Evolutionary conservation across 92 coral and sea anemone genomes (phyloP).

Genomic region (Anthopleura xanthogrammica): DNA sequence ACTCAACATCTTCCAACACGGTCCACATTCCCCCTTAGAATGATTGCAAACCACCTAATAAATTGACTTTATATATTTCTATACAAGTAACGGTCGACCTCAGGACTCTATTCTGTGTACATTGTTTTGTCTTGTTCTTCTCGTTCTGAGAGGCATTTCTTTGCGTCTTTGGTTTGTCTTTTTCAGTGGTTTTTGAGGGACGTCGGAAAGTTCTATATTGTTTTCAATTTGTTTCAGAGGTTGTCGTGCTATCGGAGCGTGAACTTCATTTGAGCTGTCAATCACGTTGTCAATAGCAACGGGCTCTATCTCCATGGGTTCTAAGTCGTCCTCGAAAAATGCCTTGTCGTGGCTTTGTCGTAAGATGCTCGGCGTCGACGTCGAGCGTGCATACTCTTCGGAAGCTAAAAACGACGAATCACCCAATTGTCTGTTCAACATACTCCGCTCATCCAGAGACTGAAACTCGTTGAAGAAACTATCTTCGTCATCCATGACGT

Average conservation of each 20-base stretch:
- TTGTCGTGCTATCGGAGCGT: conserved; percentile 62
- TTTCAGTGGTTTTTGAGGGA: background rate
- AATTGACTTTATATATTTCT: background rate
- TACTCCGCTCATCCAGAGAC: conserved; percentile 41
- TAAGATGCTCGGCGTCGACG: conserved; percentile 83
- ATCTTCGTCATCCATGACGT: conserved; percentile 59
- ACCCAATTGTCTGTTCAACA: conserved; percentile 67
- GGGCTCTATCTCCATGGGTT: conserved; percentile 56
- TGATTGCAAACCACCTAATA: background rate
- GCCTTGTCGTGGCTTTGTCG: conserved; percentile 48
- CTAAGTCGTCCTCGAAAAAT: conserved; percentile 41
- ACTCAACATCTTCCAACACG: background rate
- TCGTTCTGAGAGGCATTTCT: conserved; percentile 36
- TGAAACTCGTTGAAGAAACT: conserved; percentile 48
- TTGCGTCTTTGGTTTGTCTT: conserved; percentile 35
- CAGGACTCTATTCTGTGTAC: background rate
- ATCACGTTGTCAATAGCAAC: conserved; percentile 64
- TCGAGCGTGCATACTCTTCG: conserved; percentile 63
- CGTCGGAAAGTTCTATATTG: conserved; percentile 15
- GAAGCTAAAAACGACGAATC: conserved; percentile 72
- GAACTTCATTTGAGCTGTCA: conserved; percentile 61
- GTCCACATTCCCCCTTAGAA: background rate
- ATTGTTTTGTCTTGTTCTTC: conserved; percentile 23
- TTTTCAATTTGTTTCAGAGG: conserved; percentile 56
- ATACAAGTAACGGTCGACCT: background rate